Evolutionary conservation across 2,797 vertebrate genomes (phyloP).

Genomic region (Dipus sagitta): DNA sequence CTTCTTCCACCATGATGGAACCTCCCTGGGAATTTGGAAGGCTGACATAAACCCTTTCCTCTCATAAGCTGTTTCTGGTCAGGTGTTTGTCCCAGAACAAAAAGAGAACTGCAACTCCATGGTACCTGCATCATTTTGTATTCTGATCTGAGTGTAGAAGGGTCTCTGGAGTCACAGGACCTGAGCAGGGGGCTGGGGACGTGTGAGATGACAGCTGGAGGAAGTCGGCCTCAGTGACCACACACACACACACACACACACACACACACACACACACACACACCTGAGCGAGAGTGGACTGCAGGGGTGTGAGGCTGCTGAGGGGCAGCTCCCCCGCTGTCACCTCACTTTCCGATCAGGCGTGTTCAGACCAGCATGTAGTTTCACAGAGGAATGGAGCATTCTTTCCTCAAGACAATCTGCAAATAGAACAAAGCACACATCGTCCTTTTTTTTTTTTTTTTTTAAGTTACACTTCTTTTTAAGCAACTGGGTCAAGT

Average conservation of each 20-base stretch:
- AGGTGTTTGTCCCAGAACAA: too few relatives aligned
- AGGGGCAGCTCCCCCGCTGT: rapidly evolving
- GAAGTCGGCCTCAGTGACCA: neutral
- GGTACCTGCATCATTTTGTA: neutral
- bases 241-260: too few relatives aligned
- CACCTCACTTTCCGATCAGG: neutral
- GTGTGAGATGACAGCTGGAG: neutral
- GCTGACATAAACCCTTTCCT: too few relatives aligned
- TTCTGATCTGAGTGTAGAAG: neutral
- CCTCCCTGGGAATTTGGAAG: too few relatives aligned
- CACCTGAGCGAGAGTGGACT: too few relatives aligned
- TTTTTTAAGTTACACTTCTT: too few relatives aligned
- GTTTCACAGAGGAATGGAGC: neutral
- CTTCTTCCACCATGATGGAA: too few relatives aligned
- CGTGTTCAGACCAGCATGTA: neutral
- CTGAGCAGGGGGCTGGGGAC: too few relatives aligned
- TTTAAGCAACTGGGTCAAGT: too few relatives aligned
- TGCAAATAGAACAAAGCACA: neutral
- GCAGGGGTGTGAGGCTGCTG: neutral
- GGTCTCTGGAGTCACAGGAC: neutral
- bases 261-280: too few relatives aligned
- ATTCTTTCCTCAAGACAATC: neutral
- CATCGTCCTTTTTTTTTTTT: neutral
- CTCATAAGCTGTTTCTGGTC: too few relatives aligned
- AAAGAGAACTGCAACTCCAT: neutral